Evolutionary conservation across 2,797 vertebrate species (phyloP), one percentile per base, ranked within the genome.

Genomic region (Australoheros facetus): DNA sequence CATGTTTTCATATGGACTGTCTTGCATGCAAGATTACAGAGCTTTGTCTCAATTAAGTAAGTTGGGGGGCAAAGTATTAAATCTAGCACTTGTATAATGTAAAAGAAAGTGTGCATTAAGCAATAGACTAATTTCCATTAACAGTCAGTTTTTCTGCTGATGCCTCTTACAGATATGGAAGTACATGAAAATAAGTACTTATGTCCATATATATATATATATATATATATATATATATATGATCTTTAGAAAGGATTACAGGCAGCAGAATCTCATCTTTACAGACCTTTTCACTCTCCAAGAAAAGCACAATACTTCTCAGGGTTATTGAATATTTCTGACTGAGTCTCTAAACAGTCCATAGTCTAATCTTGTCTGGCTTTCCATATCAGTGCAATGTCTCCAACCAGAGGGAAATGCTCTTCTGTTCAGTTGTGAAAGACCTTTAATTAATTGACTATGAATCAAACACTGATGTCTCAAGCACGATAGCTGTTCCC

Each of bases 21-120:
- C 17, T 37, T 55, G 73, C 54, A 78, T 45, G 13, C 34, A 56
- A 76, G 13, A 81, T 77, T 28, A 14, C 66, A 69, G 59, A 54
- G 48, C 19, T 28, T 30, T 66, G 34, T 54, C 13, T 26, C 1
- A 12, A 6, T 57, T 32, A 70, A 34, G 30, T 28, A 39, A n/a
- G 26, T 21, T 30, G 42, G 53, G 30, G 32, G 32, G 3, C 13
- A 28, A 66, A 82, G 59, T 11, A 12, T 54, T 21, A 51, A 51
- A 51, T 69, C 26, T 10, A 51, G 10, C 16, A 9, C 2, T 56
- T 56, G 17, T 59, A 17, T 53, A 7, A 75, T 71, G 14, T n/a
- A 9, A 69, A 51, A 45, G 17, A 69, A 69, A 51, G 39, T 16
- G 16, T 77, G 57, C 11, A 51, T 71, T 80, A 48, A 70, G 71